These are phyloP conservation scores for Piprites chloris DNA, from an alignment of 2,113 vertebrate species.

Conservation along the genomic window DNA sequence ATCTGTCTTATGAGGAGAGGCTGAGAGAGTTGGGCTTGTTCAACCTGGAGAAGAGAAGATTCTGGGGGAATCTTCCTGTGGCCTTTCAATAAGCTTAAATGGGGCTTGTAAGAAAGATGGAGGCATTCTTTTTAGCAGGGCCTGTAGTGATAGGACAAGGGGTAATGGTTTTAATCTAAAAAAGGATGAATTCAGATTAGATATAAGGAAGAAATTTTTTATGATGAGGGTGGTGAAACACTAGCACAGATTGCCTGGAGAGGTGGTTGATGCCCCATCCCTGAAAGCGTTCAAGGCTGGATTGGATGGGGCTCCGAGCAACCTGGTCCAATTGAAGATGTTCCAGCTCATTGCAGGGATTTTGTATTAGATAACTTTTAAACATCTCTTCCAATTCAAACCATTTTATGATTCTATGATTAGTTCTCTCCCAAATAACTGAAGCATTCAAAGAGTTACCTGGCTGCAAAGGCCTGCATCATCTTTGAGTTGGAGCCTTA, in stretches of 20 bases:
- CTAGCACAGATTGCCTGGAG: fast-evolving
- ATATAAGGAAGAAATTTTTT: neutral
- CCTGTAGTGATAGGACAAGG: neutral
- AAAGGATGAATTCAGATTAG: neutral
- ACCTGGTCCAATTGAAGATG: neutral
- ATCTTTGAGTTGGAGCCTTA: neutral
- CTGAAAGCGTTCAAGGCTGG: neutral
- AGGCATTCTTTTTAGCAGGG: neutral
- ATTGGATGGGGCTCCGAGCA: neutral
- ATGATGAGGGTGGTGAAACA: neutral
- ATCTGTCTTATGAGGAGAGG: neutral
- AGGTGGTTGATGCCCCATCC: no score
- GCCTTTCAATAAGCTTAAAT: neutral
- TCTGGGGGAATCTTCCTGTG: fast-evolving
- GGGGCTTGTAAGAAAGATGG: neutral
- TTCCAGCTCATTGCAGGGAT: neutral
- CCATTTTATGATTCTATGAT: neutral
- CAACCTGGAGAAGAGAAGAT: neutral
- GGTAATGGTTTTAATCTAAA: neutral
- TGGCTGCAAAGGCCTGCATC: neutral
- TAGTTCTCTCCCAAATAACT: neutral
- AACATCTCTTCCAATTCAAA: neutral
- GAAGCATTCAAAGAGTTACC: neutral
- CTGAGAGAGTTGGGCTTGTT: neutral
- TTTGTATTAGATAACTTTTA: neutral